Base-by-base conservation (phyloP, 1,140 invertebrate genomes). In the Kradibia gibbosae region DNA sequence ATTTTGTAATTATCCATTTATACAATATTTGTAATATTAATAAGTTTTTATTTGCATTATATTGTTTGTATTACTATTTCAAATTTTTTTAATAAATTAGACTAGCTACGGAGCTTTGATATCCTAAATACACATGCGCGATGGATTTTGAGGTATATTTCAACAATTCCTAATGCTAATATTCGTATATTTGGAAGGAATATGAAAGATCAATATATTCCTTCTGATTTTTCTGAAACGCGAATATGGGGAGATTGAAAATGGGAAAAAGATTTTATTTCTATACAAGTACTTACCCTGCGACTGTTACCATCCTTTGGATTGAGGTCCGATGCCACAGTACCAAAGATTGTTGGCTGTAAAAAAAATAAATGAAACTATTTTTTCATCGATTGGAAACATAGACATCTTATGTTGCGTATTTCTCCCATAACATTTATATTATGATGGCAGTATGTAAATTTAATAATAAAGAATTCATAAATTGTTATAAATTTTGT, bases 261-360 rank as follows among this genome's bases (percentile, higher is more conserved):
- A 48, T 48, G 25, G 50, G 15, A 42, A 0, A 28, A 48, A 71
- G 39, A 31, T 71, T 28, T 11, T 0, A 71, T 13, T 34, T 57
- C 22, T 28, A 1, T 55, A 28, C 3, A 57, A 22, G 74, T 25
- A 90, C 92, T 92, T 86, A 93, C 93, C 92, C 91, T 91, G 89
- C 93, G 87, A 88, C 92, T 92, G 86, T 92, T 91, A 74, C 91
- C 91, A 85, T 93, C 92, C 85, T 93, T 92, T 0, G 93, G 93
- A 73, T 91, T 92, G 48, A 92, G 91, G 80, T 93, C 93, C 28
- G 93, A 93, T 39, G 93, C 93, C 60, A 94, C 93, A 4, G 93
- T 94, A 39, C 93, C 93, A 85, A 94, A 94, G 79, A 94, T 94
- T 39, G 93, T 94, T 15, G 93, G 93, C 93, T 94, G 90, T 82